Evolutionary conservation across 2,888 invertebrate genomes (phyloP).

Genomic region (Amphipoea lucens): DNA sequence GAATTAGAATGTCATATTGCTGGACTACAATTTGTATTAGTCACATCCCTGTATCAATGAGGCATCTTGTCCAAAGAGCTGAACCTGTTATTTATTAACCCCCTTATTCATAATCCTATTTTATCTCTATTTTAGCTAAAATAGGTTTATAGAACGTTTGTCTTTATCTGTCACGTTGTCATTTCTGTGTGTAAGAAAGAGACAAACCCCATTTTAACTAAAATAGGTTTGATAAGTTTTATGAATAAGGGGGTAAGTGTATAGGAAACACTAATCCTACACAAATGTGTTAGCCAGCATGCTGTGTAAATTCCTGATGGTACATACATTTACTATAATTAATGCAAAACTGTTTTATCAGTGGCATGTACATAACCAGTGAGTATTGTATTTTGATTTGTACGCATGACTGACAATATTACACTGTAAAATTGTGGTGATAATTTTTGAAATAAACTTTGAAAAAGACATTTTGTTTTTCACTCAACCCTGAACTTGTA

Average conservation of each 20-base stretch:
- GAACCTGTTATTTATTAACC: conserved; percentile 67
- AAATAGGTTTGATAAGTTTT: no score
- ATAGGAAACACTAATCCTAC: conserved; percentile 43
- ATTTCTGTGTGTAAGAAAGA: no score
- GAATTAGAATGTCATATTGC: conserved; percentile 40
- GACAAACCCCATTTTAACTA: no score
- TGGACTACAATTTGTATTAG: conserved; percentile 51
- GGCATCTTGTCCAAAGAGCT: conserved; percentile 58
- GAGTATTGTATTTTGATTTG: conserved; percentile 64
- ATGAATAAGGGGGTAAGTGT: no score
- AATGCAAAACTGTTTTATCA: conserved; percentile 49
- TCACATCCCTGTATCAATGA: conserved; percentile 49
- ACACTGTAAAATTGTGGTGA: conserved; percentile 85
- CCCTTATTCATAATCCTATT: no score
- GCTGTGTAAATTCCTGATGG: conserved; percentile 54
- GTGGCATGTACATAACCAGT: conserved; percentile 64
- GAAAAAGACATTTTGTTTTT: conserved; percentile 66
- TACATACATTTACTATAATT: conserved; percentile 54
- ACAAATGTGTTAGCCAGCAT: conserved; percentile 44
- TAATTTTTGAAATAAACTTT: conserved; percentile 85
- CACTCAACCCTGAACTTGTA: neutral
- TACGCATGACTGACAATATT: conserved; percentile 84
- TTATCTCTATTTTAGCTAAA: no score
- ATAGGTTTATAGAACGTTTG: no score
- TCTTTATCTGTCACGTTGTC: no score